A percentile compares a stretch with the other conserved stretches of the same genome.
phyloP scores from a whole-genome alignment of 2,113 vertebrate genomes.

The Haemorhous mexicanus region DNA sequence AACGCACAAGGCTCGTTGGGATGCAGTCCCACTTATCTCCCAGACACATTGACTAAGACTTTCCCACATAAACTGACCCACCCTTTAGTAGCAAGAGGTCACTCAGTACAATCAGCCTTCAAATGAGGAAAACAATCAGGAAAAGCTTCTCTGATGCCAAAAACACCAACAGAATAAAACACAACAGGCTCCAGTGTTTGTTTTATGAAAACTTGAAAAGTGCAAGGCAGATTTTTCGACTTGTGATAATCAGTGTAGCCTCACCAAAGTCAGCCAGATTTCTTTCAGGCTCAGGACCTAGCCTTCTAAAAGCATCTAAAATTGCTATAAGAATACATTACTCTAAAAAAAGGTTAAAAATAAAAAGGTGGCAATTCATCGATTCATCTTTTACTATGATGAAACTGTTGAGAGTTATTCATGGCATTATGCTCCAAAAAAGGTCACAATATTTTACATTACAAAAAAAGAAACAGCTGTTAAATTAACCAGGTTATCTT shows the following conservation, averaged over 20 bases:
- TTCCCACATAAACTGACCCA: constrained; percentile 58
- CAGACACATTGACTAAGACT: constrained; percentile 41
- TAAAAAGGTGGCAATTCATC: background rate
- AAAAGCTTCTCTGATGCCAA: constrained; percentile 11
- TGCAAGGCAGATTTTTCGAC: background rate
- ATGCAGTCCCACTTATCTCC: constrained; percentile 59
- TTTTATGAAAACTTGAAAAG: background rate
- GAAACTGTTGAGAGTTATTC: background rate
- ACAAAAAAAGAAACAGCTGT: background rate
- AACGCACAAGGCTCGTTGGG: constrained; percentile 19
- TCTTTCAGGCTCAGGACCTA: background rate
- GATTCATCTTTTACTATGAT: background rate
- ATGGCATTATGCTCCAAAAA: rapidly evolving
- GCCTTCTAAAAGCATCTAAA: background rate
- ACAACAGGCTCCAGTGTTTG: background rate
- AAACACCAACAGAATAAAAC: background rate
- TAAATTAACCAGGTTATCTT: background rate
- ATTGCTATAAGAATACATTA: background rate
- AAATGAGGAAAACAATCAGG: constrained; percentile 45
- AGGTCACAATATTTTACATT: background rate
- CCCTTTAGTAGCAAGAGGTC: constrained; percentile 44
- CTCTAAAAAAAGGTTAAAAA: background rate
- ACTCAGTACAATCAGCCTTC: constrained; percentile 32
- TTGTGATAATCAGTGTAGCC: background rate
- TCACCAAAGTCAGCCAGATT: background rate